Evolutionary conservation across 2,797 vertebrate genomes (phyloP), one percentile per base, ranked within the genome.

Genomic region (Taeniopygia guttata): DNA sequence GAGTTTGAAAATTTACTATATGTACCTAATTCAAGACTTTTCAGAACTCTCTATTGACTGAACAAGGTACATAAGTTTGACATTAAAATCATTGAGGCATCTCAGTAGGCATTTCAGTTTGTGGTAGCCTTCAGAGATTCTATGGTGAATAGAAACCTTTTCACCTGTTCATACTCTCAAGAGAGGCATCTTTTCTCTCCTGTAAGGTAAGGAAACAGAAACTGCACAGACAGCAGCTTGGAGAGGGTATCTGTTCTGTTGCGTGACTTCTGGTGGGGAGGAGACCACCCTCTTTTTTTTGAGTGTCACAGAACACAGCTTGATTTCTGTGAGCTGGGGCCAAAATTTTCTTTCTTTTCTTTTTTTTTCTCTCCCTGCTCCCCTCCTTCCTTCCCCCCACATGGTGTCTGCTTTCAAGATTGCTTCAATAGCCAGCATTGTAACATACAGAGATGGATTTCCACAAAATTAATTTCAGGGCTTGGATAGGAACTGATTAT

Each of bases 331-430:
- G 94, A 95, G 84, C 36, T 59, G 49, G 5, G 51, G 84, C 94
- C 91, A 94, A 90, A 76, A 14, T 67, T 93, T 86, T 72, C 34
- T 45, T 76, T 84, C 48, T 82, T 70, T 67, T 59, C 72, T 91
- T 45, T 29, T n/a, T 80, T 80, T 73, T 90, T 82, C 42, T 74
- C 25, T 63, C 49, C 30, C 45, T 74, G 16, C 20, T 93, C 55
- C 29, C 32, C 82, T 89, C 40, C 54, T 91, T 87, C 56, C 64
- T 94, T 87, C 46, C 62, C 87, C 72, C 58, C n/a, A 72, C 66
- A 76, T 74, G 84, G 91, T 92, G 38, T 89, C 79, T 95, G 89
- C 84, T 94, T 96, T 95, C 92, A 96, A 94, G 82, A 78, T 84
- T 81, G 51, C 43, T 91, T 92, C 87, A 96, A 91, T 82, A 92